Evolutionary conservation across 2,113 vertebrate genomes (phyloP).

Genomic region (Phaetusa simplex): DNA sequence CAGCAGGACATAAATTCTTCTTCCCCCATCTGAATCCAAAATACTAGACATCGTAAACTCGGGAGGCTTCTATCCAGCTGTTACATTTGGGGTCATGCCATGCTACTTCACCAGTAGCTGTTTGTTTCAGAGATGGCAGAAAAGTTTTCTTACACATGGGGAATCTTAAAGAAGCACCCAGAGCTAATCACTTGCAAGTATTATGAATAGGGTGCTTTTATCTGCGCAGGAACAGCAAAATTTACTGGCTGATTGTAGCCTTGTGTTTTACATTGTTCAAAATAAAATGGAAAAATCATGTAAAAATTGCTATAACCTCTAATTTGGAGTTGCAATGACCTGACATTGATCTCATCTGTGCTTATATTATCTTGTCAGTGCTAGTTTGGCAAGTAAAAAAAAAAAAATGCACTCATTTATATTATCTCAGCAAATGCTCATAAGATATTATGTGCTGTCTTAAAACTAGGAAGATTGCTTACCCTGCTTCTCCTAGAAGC

Average conservation of each 20-base stretch:
- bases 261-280: neutral
- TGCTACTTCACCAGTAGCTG: neutral
- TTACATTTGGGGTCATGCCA: neutral
- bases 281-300: neutral
- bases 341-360: neutral
- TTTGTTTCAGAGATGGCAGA: neutral
- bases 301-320: neutral
- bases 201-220: neutral
- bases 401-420: neutral
- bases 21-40: neutral
- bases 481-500: neutral
- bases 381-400: neutral
- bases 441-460: neutral
- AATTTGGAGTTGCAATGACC: neutral
- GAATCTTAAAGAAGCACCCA: neutral
- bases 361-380: neutral
- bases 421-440: neutral
- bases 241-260: neutral
- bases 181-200: neutral
- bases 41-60: neutral
- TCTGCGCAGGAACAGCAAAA: neutral
- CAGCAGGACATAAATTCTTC: neutral
- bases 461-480: neutral
- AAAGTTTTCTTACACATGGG: neutral
- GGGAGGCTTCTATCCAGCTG: neutral